Evolutionary conservation across 2,113 vertebrate genomes (phyloP).

Genomic region (Centropristis striata): DNA sequence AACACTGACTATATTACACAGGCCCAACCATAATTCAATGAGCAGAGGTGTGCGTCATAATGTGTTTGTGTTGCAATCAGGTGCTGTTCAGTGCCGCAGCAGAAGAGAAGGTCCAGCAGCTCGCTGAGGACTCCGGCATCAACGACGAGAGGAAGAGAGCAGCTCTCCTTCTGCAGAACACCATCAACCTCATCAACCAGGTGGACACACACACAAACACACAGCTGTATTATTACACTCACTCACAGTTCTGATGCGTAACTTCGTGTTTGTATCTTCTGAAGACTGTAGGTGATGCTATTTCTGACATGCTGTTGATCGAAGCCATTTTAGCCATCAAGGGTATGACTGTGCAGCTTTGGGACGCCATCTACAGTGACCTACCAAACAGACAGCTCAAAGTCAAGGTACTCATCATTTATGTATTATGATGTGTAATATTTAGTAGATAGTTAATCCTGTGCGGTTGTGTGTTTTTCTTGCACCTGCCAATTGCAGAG

Average conservation of each 20-base stretch:
- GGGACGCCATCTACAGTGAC: slow-evolving; percentile 91
- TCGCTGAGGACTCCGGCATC: slow-evolving; percentile 80
- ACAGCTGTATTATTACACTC: neutral
- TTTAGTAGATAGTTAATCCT: neutral
- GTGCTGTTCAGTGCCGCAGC: slow-evolving; percentile 93
- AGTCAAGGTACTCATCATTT: slow-evolving; percentile 88
- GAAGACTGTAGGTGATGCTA: slow-evolving; percentile 93
- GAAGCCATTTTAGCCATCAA: slow-evolving; percentile 92
- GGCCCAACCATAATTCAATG: neutral
- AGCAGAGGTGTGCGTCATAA: neutral
- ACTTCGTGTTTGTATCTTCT: neutral
- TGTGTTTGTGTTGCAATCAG: slow-evolving; percentile 76
- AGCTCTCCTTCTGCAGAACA: slow-evolving; percentile 88
- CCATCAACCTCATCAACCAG: slow-evolving; percentile 94
- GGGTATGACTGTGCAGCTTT: slow-evolving; percentile 91
- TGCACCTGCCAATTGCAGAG: no score
- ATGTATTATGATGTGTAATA: neutral
- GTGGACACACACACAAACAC: slow-evolving; percentile 70
- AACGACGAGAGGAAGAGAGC: slow-evolving; percentile 86
- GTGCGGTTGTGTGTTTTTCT: neutral
- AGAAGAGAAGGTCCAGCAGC: slow-evolving; percentile 88
- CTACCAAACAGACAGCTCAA: slow-evolving; percentile 95
- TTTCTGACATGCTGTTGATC: slow-evolving; percentile 95
- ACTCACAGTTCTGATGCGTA: neutral
- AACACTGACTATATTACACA: no score